These are phyloP conservation scores for Escarpia spicata DNA, from an alignment of 2,888 invertebrate genomes.

Conservation along the genomic window DNA sequence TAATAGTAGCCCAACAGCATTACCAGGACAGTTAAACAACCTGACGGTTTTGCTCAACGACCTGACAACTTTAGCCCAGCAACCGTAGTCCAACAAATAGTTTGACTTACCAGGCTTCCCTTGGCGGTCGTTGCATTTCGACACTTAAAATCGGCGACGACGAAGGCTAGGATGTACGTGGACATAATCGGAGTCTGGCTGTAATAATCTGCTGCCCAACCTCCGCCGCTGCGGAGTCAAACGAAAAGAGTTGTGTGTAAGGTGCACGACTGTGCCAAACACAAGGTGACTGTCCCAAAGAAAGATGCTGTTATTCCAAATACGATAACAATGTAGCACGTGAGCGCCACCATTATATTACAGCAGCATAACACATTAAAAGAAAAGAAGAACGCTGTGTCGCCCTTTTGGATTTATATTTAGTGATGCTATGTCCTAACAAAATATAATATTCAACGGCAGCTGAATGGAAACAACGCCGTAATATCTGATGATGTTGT, in stretches of 20 bases:
- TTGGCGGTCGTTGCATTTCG: neutral
- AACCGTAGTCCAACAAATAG: neutral
- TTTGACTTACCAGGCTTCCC: neutral
- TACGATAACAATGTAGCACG: neutral
- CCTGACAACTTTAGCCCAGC: neutral
- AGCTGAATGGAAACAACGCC: too few species aligned
- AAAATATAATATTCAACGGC: neutral
- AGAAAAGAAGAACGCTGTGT: neutral
- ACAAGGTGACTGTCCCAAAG: neutral
- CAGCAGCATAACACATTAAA: neutral
- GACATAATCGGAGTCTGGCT: conserved; percentile 41
- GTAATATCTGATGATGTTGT: too few species aligned
- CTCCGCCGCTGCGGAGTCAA: conserved; percentile 27
- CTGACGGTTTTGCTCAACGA: neutral
- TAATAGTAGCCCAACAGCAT: too few species aligned
- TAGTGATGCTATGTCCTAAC: neutral
- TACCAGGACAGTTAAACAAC: neutral
- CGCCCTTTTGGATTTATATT: neutral
- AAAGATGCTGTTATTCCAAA: neutral
- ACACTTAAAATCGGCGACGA: conserved; percentile 43
- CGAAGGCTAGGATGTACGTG: conserved; percentile 41
- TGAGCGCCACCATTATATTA: neutral
- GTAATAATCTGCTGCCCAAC: conserved; percentile 42
- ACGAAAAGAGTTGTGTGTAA: conserved; percentile 14
- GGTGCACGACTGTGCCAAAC: neutral